Conservation (phyloP, 2,113 vertebrate genomes). For the Odocoileus hemionus region DNA sequence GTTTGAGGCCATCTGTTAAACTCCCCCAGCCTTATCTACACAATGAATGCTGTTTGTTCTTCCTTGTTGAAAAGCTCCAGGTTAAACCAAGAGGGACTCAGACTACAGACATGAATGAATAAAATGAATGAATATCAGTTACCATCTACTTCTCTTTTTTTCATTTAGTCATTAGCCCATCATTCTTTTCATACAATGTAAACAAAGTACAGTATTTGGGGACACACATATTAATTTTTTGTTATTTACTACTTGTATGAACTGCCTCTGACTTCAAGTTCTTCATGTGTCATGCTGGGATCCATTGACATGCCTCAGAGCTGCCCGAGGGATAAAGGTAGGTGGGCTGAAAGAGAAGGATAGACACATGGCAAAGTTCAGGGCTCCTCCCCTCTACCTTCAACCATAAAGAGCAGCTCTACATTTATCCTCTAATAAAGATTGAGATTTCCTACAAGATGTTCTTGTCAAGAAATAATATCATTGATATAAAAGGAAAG, state of each 20-base stretch:
- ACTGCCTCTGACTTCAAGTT: background rate
- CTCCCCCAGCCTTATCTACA: background rate
- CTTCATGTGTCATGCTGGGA: background rate
- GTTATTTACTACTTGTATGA: background rate
- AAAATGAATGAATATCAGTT: background rate
- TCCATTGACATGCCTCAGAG: background rate
- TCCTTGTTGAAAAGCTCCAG: background rate
- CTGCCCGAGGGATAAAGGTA: background rate
- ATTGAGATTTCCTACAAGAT: background rate
- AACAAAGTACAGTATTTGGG: background rate
- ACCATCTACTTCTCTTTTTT: background rate
- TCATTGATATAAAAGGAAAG: background rate
- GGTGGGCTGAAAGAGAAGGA: background rate
- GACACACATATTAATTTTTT: background rate
- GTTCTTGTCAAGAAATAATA: background rate
- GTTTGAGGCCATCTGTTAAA: background rate
- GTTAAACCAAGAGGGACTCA: background rate
- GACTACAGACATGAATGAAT: background rate
- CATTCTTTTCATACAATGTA: background rate
- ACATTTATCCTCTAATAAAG: background rate
- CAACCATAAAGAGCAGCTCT: background rate
- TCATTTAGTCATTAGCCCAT: background rate
- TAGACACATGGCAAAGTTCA: background rate
- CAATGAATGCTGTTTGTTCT: background rate
- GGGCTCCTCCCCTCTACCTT: background rate